A percentile compares a stretch with the other conserved stretches of the same genome.
These are phyloP conservation scores for Drosophila kepulauana DNA, from an alignment of 1,140 invertebrate genomes.

Conservation along the genomic window DNA sequence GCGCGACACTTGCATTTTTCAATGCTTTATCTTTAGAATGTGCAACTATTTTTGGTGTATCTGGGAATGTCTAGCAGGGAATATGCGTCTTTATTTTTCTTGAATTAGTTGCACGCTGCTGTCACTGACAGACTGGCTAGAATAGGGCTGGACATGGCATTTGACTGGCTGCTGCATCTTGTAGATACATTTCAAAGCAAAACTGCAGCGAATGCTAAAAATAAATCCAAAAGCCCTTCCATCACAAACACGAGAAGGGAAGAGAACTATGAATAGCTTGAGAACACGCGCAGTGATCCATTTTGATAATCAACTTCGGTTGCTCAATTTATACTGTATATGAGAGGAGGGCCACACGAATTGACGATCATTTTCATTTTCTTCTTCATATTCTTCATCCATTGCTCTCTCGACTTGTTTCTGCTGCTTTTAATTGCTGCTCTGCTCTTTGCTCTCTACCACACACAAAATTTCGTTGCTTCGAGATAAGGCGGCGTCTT, in stretches of 20 bases:
- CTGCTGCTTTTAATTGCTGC: constrained; percentile 36
- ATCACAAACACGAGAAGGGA: constrained; percentile 10
- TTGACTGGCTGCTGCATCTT: constrained; percentile 43
- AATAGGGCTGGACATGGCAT: constrained; percentile 26
- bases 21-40: constrained; percentile 49
- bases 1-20: constrained; percentile 49
- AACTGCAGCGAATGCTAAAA: constrained; percentile 48
- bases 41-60: constrained; percentile 49
- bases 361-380: constrained; percentile 22
- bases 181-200: constrained; percentile 54
- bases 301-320: constrained; percentile 38
- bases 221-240: constrained; percentile 51
- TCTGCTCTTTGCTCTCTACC: constrained; percentile 6
- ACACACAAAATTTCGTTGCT: background rate
- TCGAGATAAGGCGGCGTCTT: constrained; percentile 23
- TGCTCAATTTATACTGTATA: constrained; percentile 29
- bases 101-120: constrained; percentile 51
- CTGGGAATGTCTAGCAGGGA: constrained; percentile 39
- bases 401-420: background rate
- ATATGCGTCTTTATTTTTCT: constrained; percentile 37
- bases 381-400: background rate
- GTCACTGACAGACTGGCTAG: constrained; percentile 22
- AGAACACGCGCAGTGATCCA: constrained; percentile 25
- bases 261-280: constrained; percentile 19
- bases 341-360: constrained; percentile 8